A percentile compares a stretch with the other conserved stretches of the same genome.
Evolutionary conservation across 2,797 vertebrate species (phyloP).

Genomic region (Chaunax sp.): DNA sequence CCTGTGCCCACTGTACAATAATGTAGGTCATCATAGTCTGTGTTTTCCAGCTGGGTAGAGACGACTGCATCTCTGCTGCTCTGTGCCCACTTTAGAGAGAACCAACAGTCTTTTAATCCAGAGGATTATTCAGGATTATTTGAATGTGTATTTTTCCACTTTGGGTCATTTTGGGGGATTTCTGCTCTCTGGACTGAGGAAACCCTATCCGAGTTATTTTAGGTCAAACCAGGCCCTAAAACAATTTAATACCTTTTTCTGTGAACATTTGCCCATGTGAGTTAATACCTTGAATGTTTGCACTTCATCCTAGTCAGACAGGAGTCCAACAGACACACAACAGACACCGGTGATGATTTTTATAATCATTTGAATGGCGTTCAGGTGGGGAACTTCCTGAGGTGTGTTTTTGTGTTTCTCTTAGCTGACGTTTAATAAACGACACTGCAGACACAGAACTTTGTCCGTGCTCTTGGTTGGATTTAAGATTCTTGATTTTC

Average conservation of each 20-base stretch:
- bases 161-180: slow-evolving; percentile 46
- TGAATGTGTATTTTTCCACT: slow-evolving; percentile 56
- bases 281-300: slow-evolving; percentile 1
- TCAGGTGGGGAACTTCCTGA: slow-evolving; percentile 64
- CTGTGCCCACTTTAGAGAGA: slow-evolving; percentile 40
- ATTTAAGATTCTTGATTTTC: slow-evolving; percentile 29
- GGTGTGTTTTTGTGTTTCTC: slow-evolving; percentile 44
- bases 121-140: slow-evolving; percentile 71
- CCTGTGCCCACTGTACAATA: slow-evolving; percentile 66
- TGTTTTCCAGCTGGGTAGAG: slow-evolving; percentile 75
- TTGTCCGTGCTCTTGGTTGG: slow-evolving; percentile 41
- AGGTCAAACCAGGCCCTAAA: slow-evolving; percentile 14
- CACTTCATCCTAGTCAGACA: neutral
- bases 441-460: slow-evolving; percentile 35
- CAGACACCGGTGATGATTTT: slow-evolving; percentile 45
- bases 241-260: slow-evolving; percentile 8
- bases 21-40: slow-evolving; percentile 81
- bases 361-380: slow-evolving; percentile 56
- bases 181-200: slow-evolving; percentile 11
- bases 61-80: slow-evolving; percentile 56
- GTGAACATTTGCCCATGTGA: neutral
- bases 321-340: slow-evolving; percentile 24
- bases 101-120: slow-evolving; percentile 60
- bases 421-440: slow-evolving; percentile 65
- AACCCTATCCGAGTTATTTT: slow-evolving; percentile 19